These are phyloP conservation scores for Hypolimnas misippus DNA, from an alignment of 2,888 invertebrate species.

Conservation along the genomic window DNA sequence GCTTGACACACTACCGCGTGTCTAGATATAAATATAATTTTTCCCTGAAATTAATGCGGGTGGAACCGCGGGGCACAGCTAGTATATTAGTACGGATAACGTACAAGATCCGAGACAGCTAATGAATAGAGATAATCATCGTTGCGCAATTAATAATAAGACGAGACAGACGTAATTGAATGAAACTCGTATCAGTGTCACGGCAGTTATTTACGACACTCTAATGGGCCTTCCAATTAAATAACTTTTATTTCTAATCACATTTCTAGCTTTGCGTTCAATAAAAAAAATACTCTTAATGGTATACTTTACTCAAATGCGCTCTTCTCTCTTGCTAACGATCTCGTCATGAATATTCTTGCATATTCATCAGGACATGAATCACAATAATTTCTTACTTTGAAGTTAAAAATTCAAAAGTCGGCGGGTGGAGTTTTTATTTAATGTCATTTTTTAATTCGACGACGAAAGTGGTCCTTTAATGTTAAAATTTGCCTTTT, in stretches of 20 bases:
- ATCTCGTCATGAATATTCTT: constrained; percentile 75
- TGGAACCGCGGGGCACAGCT: too few species aligned
- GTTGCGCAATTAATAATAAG: neutral
- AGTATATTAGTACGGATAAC: neutral
- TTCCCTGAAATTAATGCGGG: too few species aligned
- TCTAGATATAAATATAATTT: too few species aligned
- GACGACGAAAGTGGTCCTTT: neutral
- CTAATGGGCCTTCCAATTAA: constrained; percentile 2
- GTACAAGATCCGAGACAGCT: neutral
- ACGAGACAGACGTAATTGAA: neutral
- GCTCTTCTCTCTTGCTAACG: constrained; percentile 67
- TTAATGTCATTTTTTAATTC: constrained; percentile 20
- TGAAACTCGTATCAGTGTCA: neutral
- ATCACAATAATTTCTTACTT: constrained; percentile 74
- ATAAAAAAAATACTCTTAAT: constrained; percentile 43
- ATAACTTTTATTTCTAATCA: constrained; percentile 7
- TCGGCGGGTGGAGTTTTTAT: constrained; percentile 16
- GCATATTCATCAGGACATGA: constrained; percentile 77
- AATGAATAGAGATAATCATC: neutral
- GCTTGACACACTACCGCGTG: too few species aligned
- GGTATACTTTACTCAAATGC: constrained; percentile 64
- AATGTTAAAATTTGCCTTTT: neutral
- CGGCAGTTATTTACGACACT: neutral
- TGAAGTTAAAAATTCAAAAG: constrained; percentile 56
- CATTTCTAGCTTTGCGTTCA: constrained; percentile 23